Evolutionary conservation across 2,888 invertebrate genomes (phyloP).

Genomic region (Stenchaetothrips biformis): DNA sequence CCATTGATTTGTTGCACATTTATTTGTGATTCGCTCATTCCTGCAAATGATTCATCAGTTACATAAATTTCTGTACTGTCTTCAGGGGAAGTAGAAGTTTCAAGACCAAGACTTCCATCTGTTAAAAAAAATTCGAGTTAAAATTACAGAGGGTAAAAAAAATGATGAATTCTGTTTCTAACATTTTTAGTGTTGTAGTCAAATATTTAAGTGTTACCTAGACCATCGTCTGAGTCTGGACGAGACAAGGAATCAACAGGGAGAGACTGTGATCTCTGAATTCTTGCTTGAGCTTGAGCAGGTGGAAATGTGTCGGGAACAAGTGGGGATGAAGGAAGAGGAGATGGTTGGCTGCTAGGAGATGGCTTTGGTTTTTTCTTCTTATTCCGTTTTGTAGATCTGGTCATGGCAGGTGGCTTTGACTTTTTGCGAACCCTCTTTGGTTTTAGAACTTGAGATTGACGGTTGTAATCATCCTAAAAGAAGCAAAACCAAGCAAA

Average conservation of each 20-base stretch:
- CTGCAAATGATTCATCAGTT: neutral
- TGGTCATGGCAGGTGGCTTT: constrained; percentile 50
- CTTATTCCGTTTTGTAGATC: constrained; percentile 54
- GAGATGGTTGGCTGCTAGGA: constrained; percentile 40
- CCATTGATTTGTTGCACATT: neutral
- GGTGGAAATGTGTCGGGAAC: neutral
- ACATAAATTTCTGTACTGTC: neutral
- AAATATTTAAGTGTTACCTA: neutral
- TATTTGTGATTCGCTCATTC: neutral
- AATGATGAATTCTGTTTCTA: too few relatives aligned
- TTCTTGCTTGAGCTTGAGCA: neutral
- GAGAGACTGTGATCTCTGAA: neutral
- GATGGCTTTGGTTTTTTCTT: constrained; percentile 46
- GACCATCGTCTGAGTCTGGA: neutral
- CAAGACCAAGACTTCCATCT: neutral
- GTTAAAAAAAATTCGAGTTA: neutral
- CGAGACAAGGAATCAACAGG: constrained; percentile 17
- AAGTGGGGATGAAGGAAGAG: constrained; percentile 31
- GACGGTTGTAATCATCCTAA: constrained; percentile 75
- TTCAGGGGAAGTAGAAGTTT: neutral
- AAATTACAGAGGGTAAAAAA: too few relatives aligned
- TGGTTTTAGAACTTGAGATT: constrained; percentile 70
- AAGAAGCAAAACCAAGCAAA: constrained; percentile 33
- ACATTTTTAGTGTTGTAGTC: too few relatives aligned
- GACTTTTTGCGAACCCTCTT: constrained; percentile 62